A percentile compares a stretch with the other conserved stretches of the same genome.
phyloP scores from a whole-genome alignment of 2,113 vertebrate genomes.

The Rhodinocichla rosea region DNA sequence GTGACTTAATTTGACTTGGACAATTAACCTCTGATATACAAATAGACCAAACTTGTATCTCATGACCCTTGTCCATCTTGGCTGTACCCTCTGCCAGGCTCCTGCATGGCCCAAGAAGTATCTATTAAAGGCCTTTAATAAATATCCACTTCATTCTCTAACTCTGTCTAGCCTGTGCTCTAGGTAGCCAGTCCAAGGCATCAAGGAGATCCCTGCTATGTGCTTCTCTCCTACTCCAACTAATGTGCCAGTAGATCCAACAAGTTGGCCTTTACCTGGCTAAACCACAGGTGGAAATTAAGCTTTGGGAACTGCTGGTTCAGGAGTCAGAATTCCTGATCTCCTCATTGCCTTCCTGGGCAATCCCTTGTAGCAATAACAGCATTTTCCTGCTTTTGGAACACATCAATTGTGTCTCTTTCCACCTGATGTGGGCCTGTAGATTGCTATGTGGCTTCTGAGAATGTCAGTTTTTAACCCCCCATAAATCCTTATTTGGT shows the following conservation, averaged over 20 bases:
- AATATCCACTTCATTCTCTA: background rate
- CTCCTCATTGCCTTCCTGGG: background rate
- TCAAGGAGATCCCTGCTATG: background rate
- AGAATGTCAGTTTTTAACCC: background rate
- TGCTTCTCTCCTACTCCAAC: background rate
- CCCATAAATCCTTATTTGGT: background rate
- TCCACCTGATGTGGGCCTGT: background rate
- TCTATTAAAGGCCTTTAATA: background rate
- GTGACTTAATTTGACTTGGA: background rate
- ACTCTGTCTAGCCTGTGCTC: background rate
- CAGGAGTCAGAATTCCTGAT: background rate
- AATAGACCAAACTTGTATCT: background rate
- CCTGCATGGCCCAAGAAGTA: background rate
- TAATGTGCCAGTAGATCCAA: background rate
- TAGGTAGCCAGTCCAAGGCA: background rate
- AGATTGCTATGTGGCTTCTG: background rate
- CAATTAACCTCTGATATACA: background rate
- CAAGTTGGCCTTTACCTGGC: background rate
- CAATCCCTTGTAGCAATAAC: background rate
- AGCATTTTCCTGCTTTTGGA: background rate
- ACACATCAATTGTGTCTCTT: rapidly evolving
- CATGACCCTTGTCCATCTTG: background rate
- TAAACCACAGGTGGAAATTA: background rate
- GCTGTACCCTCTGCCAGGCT: background rate
- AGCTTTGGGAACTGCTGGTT: background rate